Evolutionary conservation across 2,888 invertebrate genomes (phyloP), one percentile per base, ranked within the genome.

Genomic region (Lithophane socia): DNA sequence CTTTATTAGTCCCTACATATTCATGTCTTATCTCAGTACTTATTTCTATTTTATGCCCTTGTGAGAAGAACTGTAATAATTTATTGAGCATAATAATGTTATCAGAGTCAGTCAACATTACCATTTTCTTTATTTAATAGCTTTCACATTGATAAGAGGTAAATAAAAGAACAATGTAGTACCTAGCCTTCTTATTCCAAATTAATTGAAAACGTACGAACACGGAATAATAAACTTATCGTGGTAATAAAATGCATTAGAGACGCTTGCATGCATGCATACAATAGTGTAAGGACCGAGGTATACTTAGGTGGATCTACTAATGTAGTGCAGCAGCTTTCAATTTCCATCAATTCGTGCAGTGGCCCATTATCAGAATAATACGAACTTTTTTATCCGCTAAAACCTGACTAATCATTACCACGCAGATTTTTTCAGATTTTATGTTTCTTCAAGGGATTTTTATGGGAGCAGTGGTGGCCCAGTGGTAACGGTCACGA

Each of bases 121-220:
- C 44, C 8, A 61, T 58, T 60, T 56, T 54, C 21, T 70, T 80
- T 44, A 63, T 67, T 61, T 66, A 80, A 63, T 63, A 58, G 9
- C 75, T 81, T 75, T 75, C 61, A n/a, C 29, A 65, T 18, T 44
- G 69, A 80, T 80, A 75, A 61, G 65, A 65, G 54, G 44, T 64
- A 64, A 58, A 44, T 49, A 54, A 29, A 18, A 5, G 3, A 54
- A 66, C 24, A 79, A 49, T 65, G 13, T 37, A 21, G 18, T 0
- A 37, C 37, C 5, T 37, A 42, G 66, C 21, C 29, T 21, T 42
- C 1, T 12, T n/a, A 44, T 44, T 77, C 2, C 21, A 52, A 29
- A 29, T 52, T 76, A 44, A 44, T 58, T 76, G 9, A n/a, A 65
- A 49, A 58, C 3, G 3, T 24, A 37, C 7, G 54, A 18, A 42